A percentile compares a stretch with the other conserved stretches of the same genome.
phyloP scores from a whole-genome alignment of 2,113 vertebrate species.

The Noturus placidus region DNA sequence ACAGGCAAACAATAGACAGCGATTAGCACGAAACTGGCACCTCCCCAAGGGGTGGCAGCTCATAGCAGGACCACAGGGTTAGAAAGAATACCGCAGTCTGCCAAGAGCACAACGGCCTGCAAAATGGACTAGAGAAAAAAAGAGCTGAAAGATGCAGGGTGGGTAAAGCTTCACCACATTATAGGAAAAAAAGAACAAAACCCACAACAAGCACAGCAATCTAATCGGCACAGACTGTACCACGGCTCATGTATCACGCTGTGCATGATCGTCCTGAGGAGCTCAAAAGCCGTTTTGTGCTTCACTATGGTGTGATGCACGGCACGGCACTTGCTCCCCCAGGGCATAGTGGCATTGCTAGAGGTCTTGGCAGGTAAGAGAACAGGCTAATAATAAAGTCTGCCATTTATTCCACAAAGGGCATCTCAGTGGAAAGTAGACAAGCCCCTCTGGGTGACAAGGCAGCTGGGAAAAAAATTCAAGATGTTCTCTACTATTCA shows the following conservation, averaged over 20 bases:
- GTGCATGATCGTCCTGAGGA: slow-evolving; percentile 1
- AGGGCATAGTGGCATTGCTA: slow-evolving; percentile 41
- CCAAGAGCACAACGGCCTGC: slow-evolving; percentile 16
- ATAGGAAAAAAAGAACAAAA: background rate
- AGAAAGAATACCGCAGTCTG: slow-evolving; percentile 28
- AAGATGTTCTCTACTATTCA: slow-evolving; percentile 27
- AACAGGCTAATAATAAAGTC: slow-evolving; percentile 56
- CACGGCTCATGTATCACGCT: background rate
- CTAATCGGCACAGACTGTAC: background rate
- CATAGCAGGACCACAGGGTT: slow-evolving; percentile 28
- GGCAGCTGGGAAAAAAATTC: slow-evolving; percentile 1
- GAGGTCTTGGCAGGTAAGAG: slow-evolving; percentile 52
- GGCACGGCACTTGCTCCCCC: slow-evolving; percentile 24
- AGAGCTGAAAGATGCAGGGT: background rate
- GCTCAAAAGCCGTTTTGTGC: slow-evolving; percentile 31
- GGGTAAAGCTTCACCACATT: background rate
- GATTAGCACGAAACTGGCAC: slow-evolving; percentile 50
- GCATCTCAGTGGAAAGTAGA: slow-evolving; percentile 48
- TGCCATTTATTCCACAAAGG: slow-evolving; percentile 59
- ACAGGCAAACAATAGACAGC: slow-evolving; percentile 48
- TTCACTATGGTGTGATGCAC: slow-evolving; percentile 25
- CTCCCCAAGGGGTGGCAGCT: slow-evolving; percentile 41
- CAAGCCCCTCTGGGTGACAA: slow-evolving; percentile 35
- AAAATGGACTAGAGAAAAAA: slow-evolving; percentile 23
- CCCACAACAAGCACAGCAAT: background rate